Evolutionary conservation across 2,797 vertebrate genomes (phyloP).

Genomic region (Euthynnus affinis): DNA sequence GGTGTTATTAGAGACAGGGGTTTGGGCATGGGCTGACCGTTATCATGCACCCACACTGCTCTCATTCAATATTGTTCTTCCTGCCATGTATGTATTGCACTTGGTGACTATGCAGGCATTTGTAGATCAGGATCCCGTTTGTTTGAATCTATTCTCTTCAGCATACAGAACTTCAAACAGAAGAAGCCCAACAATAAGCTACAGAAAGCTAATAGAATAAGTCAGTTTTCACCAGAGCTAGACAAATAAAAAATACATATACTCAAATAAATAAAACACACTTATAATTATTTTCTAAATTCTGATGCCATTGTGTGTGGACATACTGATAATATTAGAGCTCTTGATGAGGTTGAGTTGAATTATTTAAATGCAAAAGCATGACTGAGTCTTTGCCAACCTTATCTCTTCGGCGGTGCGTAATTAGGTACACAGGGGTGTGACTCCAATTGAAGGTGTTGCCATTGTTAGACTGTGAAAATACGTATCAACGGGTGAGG

Average conservation of each 20-base stretch:
- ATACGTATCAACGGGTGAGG: slow-evolving; percentile 94
- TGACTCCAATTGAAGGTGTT: slow-evolving; percentile 98
- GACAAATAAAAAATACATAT: slow-evolving; percentile 6
- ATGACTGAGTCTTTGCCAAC: slow-evolving; percentile 86
- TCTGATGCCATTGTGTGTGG: slow-evolving; percentile 18
- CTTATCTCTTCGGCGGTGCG: slow-evolving; percentile 89
- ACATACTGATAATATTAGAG: slow-evolving; percentile 62
- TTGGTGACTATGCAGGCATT: slow-evolving; percentile 70
- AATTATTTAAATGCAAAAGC: slow-evolving; percentile 89
- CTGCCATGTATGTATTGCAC: slow-evolving; percentile 68
- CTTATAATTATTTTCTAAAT: slow-evolving; percentile 30
- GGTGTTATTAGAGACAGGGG: slow-evolving; percentile 85
- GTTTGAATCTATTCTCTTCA: slow-evolving; percentile 58
- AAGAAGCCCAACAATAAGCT: slow-evolving; percentile 32
- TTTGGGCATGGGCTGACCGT: slow-evolving; percentile 74
- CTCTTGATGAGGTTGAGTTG: slow-evolving; percentile 74
- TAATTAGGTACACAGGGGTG: slow-evolving; percentile 98
- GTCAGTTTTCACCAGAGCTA: neutral
- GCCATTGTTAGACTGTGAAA: slow-evolving; percentile 96
- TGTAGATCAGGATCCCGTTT: slow-evolving; percentile 72
- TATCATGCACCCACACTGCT: slow-evolving; percentile 66
- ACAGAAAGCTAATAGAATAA: slow-evolving; percentile 15
- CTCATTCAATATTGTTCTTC: slow-evolving; percentile 78
- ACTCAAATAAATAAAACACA: slow-evolving; percentile 38
- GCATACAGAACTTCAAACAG: slow-evolving; percentile 46